Base-by-base conservation (phyloP, 2,797 vertebrate genomes). In the Silurus lanzhouensis region DNA sequence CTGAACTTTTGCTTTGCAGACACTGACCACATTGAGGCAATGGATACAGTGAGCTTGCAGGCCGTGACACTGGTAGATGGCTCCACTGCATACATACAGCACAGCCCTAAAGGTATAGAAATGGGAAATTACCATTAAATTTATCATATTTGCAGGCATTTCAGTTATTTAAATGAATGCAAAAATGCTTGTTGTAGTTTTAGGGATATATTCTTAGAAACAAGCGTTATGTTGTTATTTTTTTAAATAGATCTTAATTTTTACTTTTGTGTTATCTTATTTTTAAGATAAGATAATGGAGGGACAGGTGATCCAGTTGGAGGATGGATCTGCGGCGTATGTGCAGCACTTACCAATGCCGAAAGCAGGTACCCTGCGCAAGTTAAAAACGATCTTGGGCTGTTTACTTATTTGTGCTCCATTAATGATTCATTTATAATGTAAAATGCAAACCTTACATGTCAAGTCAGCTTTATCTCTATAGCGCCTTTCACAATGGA, bases 1-100 rank as follows among this genome's bases (percentile, higher is more conserved):
- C 22, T 5, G 13, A 71, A 57, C 12, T 44, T 63, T 83, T 57
- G 20, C 72, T 55, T 86, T 83, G 44, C 84, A 99, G 98, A 99
- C 93, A 97, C 95, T 66, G 98, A 99, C 92, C 98, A 97, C 89
- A 96, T 99, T 89, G 98, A 99, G 85, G 96, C 94, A 89, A 97
- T 99, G 96, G 98, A 99, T 93, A 96, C 97, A 61, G 97, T 99
- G 86, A 99, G 98, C 92, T 93, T 99, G 87, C 98, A 99, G 93
- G 98, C 98, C 19, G 98, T 99, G 70, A 99, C 98, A 2, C 95
- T 99, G 22, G 96, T 96, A n/a, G 98, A 99, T 90, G 98, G 98
- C 44, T 98, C 98, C 88, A 99, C 98, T 1, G 98, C 98, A 19
- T 99, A 99, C 83, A 99, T 99, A 91, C 98, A 99, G 63, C 98